Evolutionary conservation across 2,113 vertebrate genomes (phyloP).

Genomic region (Alectura lathami): DNA sequence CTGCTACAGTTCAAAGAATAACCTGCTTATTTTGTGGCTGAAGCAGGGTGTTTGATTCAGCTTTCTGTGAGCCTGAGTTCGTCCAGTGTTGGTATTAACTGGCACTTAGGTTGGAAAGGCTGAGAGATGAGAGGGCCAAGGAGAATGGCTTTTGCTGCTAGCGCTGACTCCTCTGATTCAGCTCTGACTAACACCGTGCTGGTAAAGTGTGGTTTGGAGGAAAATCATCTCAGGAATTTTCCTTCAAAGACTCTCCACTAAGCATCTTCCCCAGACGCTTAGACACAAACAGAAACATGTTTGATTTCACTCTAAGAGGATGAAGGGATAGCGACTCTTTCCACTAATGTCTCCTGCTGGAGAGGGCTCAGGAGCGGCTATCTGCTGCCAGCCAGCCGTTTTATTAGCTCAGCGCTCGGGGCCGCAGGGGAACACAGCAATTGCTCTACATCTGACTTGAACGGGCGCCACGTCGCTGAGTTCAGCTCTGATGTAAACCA

Average conservation of each 20-base stretch:
- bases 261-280: neutral
- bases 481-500: neutral
- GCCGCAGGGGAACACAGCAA: neutral
- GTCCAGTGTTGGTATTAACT: conserved; percentile 27
- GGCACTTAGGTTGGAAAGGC: conserved; percentile 34
- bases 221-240: conserved; percentile 35
- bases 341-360: neutral
- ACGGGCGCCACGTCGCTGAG: neutral
- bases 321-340: neutral
- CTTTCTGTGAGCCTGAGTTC: neutral
- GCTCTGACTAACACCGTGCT: conserved; percentile 18
- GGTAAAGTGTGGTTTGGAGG: neutral
- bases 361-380: neutral
- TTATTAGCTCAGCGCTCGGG: neutral
- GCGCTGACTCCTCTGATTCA: conserved; percentile 23
- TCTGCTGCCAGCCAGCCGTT: neutral
- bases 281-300: neutral
- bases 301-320: neutral
- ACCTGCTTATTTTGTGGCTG: conserved; percentile 3
- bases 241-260: neutral
- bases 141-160: neutral
- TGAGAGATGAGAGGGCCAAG: conserved; percentile 15
- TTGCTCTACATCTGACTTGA: neutral
- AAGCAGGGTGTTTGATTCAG: neutral
- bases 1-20: conserved; percentile 25